Evolutionary conservation across 2,797 vertebrate species (phyloP).

Genomic region (Squalus acanthias): DNA sequence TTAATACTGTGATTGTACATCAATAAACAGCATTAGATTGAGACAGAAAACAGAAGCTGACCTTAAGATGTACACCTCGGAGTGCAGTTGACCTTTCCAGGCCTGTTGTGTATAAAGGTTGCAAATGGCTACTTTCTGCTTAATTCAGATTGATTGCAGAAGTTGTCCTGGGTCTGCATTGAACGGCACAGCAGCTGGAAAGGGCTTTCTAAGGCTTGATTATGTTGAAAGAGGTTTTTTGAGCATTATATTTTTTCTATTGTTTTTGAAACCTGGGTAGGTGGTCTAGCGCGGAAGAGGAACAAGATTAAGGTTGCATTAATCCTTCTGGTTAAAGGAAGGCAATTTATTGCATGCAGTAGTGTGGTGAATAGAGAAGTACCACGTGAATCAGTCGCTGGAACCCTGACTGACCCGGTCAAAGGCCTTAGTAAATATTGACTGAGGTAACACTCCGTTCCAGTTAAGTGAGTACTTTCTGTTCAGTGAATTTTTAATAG

Average conservation of each 20-base stretch:
- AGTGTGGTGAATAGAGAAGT: not conserved
- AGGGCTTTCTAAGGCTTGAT: not conserved
- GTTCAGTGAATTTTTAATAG: not conserved
- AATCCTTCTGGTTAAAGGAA: not conserved
- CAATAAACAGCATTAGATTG: not conserved
- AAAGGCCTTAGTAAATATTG: not conserved
- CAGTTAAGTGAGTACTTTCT: not conserved
- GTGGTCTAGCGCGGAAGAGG: not conserved
- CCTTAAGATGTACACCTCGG: too few relatives aligned
- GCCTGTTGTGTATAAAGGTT: not conserved
- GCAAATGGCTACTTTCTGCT: not conserved
- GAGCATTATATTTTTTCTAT: not conserved
- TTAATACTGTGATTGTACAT: too few relatives aligned
- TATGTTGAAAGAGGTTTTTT: not conserved
- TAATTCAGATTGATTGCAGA: not conserved
- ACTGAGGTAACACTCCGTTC: not conserved
- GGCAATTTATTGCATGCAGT: not conserved
- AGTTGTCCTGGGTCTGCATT: not conserved
- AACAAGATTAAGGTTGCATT: not conserved
- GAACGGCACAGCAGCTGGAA: not conserved
- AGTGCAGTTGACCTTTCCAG: not conserved
- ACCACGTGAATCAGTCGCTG: not conserved
- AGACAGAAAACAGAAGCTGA: not conserved
- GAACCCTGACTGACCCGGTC: not conserved
- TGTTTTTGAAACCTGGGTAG: not conserved